Conservation (phyloP, 2,113 vertebrate species). For the Bostrychus sinensis region DNA sequence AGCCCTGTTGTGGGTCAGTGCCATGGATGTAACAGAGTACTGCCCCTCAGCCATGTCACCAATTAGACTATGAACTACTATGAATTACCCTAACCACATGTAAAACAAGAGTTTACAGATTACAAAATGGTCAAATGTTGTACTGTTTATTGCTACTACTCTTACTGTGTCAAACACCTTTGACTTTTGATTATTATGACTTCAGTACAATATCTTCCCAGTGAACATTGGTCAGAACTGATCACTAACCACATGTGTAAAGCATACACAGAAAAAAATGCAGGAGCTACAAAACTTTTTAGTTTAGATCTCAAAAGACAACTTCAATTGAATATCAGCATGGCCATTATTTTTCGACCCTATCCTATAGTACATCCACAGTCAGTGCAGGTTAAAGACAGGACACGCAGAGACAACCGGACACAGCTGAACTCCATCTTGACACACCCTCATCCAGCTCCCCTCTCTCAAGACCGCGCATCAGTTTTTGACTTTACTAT, state of each 20-base stretch:
- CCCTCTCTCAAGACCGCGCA: constrained; percentile 85
- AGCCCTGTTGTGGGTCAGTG: constrained; percentile 19
- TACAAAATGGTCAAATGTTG: not conserved
- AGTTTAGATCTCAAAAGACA: too few relatives aligned
- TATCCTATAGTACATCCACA: not conserved
- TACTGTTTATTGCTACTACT: not conserved
- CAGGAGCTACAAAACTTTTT: too few relatives aligned
- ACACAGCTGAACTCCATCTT: constrained; percentile 47
- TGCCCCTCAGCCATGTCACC: not conserved
- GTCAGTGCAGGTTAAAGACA: constrained; percentile 17
- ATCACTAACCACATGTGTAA: not conserved
- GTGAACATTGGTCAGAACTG: not conserved
- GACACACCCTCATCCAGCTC: constrained; percentile 29
- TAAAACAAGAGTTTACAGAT: not conserved
- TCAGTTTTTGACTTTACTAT: constrained; percentile 99
- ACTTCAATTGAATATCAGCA: too few relatives aligned
- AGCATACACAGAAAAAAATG: not conserved
- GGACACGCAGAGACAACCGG: constrained; percentile 59
- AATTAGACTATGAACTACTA: not conserved
- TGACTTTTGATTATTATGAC: not conserved
- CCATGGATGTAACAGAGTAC: not conserved
- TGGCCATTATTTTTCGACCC: not conserved
- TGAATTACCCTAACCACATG: not conserved
- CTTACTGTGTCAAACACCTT: not conserved
- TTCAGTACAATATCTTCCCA: not conserved